Evolutionary conservation across 1,140 invertebrate genomes (phyloP).

Genomic region (Zaprionus camerounensis): DNA sequence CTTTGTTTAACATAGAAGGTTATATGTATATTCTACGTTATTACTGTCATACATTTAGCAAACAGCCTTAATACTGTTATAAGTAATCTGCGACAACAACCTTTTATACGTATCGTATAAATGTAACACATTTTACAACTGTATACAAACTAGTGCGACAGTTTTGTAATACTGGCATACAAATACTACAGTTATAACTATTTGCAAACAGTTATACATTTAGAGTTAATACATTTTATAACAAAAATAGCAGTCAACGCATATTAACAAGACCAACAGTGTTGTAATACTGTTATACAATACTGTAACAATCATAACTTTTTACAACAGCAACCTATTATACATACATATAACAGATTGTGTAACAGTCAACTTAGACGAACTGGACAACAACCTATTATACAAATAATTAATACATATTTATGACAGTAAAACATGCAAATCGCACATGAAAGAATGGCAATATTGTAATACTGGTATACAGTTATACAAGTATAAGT

Average conservation of each 20-base stretch:
- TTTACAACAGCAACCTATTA: too few relatives aligned
- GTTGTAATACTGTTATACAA: conserved; percentile 3
- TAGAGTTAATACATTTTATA: not conserved
- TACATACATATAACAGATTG: too few relatives aligned
- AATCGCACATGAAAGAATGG: not conserved
- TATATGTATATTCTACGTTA: not conserved
- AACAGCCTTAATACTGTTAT: too few relatives aligned
- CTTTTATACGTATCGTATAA: too few relatives aligned
- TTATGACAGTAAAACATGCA: too few relatives aligned
- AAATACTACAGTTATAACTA: not conserved
- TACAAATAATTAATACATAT: too few relatives aligned
- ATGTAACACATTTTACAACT: not conserved
- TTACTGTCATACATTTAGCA: not conserved
- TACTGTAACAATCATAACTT: too few relatives aligned
- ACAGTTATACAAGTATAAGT: not conserved
- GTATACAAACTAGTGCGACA: not conserved
- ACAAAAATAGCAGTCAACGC: not conserved
- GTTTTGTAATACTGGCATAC: not conserved
- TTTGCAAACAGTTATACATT: not conserved
- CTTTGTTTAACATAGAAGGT: not conserved
- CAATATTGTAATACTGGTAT: not conserved
- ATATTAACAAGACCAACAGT: not conserved
- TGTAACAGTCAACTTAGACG: too few relatives aligned
- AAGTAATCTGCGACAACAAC: too few relatives aligned
- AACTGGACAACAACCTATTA: too few relatives aligned